Evolutionary conservation across 2,888 invertebrate genomes (phyloP).

Genomic region (Hanleya hanleyi): DNA sequence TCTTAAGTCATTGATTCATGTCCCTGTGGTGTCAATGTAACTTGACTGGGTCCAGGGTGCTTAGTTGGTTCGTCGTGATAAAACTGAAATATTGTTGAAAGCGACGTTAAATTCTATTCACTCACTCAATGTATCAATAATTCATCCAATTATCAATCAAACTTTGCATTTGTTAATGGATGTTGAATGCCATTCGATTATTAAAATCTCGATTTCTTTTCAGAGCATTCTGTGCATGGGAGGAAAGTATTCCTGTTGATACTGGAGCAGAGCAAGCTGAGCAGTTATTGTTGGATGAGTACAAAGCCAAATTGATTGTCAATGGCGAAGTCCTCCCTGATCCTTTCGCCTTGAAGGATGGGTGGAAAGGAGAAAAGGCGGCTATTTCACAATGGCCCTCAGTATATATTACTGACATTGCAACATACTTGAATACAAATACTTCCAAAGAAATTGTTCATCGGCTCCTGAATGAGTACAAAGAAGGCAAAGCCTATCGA

Average conservation of each 20-base stretch:
- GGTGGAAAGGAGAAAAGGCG: conserved; percentile 34
- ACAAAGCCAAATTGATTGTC: conserved; percentile 18
- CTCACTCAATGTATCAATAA: too few species aligned
- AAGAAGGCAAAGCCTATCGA: conserved; percentile 33
- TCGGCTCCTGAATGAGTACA: conserved; percentile 35
- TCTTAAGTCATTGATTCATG: too few species aligned
- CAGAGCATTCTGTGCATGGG: conserved; percentile 36
- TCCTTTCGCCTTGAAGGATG: conserved; percentile 18
- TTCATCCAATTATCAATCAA: too few species aligned
- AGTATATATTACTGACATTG: conserved; percentile 35
- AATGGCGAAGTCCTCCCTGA: conserved; percentile 23
- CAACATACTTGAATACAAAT: conserved; percentile 17
- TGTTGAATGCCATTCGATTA: neutral
- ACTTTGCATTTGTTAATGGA: neutral
- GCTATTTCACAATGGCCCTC: conserved; percentile 28
- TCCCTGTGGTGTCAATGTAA: too few species aligned
- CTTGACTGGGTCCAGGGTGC: too few species aligned
- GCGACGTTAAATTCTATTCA: too few species aligned
- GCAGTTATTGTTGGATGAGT: conserved; percentile 22
- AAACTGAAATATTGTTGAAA: too few species aligned
- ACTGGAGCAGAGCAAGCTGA: conserved; percentile 1
- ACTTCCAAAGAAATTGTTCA: conserved; percentile 19
- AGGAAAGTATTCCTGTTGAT: conserved; percentile 29
- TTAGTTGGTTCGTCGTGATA: too few species aligned
- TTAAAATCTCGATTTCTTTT: neutral